A percentile compares a stretch with the other conserved stretches of the same genome.
These are phyloP conservation scores for Pseudobourletiella spinata DNA, from an alignment of 1,140 invertebrate genomes.

Conservation along the genomic window DNA sequence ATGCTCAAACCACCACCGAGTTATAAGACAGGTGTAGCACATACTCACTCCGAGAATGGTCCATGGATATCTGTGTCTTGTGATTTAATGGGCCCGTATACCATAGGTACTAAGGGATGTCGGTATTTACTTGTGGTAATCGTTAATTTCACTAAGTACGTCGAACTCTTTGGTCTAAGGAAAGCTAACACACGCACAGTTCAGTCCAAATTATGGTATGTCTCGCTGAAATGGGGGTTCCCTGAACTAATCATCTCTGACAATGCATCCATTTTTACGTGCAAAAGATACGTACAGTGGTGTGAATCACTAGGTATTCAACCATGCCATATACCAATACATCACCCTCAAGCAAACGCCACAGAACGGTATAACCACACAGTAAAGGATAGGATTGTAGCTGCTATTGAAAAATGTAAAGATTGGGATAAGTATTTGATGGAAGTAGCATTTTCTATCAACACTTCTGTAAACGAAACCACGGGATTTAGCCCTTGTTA, in stretches of 20 bases:
- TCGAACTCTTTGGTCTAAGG: constrained; percentile 29
- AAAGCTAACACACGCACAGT: constrained; percentile 8
- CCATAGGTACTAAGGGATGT: neutral
- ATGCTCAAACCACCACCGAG: neutral
- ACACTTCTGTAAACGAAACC: constrained; percentile 39
- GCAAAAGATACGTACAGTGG: constrained; percentile 9
- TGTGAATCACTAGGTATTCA: constrained; percentile 7
- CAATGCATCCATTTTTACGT: constrained; percentile 36
- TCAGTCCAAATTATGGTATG: constrained; percentile 16
- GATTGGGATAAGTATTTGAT: constrained; percentile 39
- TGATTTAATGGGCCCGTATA: constrained; percentile 34
- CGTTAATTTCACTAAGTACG: constrained; percentile 31
- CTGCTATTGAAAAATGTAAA: constrained; percentile 6
- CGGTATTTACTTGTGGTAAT: constrained; percentile 27
- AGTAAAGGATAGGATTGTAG: constrained; percentile 29
- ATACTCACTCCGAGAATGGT: neutral
- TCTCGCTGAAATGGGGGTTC: constrained; percentile 36
- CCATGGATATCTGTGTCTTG: constrained; percentile 29
- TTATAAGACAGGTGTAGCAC: neutral
- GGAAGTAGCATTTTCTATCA: constrained; percentile 41
- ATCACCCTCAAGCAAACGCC: constrained; percentile 32
- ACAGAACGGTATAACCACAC: constrained; percentile 29
- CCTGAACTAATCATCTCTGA: constrained; percentile 31
- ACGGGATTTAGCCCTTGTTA: constrained; percentile 40
- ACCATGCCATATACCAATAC: constrained; percentile 19